A percentile compares a stretch with the other conserved stretches of the same genome.
These are phyloP conservation scores for Busseola fusca DNA, from an alignment of 2,888 invertebrate species.

Conservation along the genomic window DNA sequence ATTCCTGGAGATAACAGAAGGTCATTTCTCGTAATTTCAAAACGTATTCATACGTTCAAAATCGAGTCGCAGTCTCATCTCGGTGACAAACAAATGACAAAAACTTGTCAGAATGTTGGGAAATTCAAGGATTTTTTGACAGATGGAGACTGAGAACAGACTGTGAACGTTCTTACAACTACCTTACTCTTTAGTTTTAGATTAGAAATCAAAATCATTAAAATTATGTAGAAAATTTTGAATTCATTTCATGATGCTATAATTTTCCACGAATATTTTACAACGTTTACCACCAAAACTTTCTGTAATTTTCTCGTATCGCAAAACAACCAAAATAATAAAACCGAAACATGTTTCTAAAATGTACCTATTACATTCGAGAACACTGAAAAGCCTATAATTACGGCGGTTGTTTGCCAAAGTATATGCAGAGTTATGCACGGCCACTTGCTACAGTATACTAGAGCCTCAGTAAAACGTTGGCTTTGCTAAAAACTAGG, in stretches of 20 bases:
- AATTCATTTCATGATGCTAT: neutral
- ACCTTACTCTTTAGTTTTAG: neutral
- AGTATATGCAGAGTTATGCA: slow-evolving; percentile 51
- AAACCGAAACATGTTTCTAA: neutral
- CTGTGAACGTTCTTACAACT: too few relatives aligned
- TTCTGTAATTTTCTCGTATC: slow-evolving; percentile 11
- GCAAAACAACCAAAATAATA: slow-evolving; percentile 13
- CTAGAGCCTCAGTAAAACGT: slow-evolving; percentile 30
- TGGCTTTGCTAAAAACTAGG: slow-evolving; percentile 58
- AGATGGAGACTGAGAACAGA: too few relatives aligned
- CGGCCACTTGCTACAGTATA: slow-evolving; percentile 32
- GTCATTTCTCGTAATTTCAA: too few relatives aligned
- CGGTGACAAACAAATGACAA: too few relatives aligned
- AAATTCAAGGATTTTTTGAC: too few relatives aligned
- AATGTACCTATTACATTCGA: slow-evolving; percentile 19
- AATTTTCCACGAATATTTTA: neutral
- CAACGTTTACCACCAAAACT: neutral
- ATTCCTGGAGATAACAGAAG: too few relatives aligned
- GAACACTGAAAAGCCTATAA: slow-evolving; percentile 28
- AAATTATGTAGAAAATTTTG: neutral
- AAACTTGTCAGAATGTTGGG: too few relatives aligned
- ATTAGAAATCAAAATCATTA: neutral
- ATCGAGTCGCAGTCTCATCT: too few relatives aligned
- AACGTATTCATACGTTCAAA: too few relatives aligned
- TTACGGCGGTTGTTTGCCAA: slow-evolving; percentile 31